Evolutionary conservation across 2,797 vertebrate genomes (phyloP).

Genomic region (Austrolebias charrua): DNA sequence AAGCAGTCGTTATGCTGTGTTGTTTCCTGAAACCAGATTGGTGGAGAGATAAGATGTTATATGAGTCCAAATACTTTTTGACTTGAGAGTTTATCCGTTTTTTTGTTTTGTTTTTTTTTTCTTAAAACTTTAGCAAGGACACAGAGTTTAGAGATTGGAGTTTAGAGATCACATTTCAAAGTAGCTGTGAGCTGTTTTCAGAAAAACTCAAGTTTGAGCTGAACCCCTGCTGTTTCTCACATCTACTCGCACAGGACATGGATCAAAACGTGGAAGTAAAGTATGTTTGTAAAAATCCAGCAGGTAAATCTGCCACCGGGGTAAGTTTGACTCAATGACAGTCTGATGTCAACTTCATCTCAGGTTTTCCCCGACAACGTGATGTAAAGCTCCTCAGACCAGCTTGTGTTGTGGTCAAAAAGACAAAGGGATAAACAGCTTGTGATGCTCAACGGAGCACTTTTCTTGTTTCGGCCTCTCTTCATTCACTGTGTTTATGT

Average conservation of each 20-base stretch:
- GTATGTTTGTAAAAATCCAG: neutral
- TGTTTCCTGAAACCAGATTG: too few species aligned
- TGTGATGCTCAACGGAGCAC: conserved; percentile 5
- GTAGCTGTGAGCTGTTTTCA: conserved; percentile 1
- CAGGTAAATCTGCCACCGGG: neutral
- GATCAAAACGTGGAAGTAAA: conserved; percentile 10
- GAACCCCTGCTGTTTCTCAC: conserved; percentile 4
- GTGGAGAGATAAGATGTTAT: too few species aligned
- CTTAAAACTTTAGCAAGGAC: too few species aligned
- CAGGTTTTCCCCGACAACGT: conserved; percentile 3
- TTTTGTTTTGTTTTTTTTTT: too few species aligned
- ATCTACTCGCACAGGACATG: conserved; percentile 8
- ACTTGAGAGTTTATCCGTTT: too few species aligned
- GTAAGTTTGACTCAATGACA: conserved; percentile 17
- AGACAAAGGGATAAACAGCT: neutral
- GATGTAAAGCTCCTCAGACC: conserved; percentile 2
- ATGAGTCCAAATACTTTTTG: too few species aligned
- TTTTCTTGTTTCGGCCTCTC: conserved; percentile 11
- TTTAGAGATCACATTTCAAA: neutral
- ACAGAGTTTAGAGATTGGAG: too few species aligned
- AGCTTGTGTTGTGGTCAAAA: neutral
- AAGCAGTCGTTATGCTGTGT: too few species aligned
- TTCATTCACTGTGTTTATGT: conserved; percentile 1
- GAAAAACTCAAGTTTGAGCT: neutral
- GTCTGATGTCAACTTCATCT: neutral